Evolutionary conservation across 2,888 invertebrate genomes (phyloP).

Genomic region (Amblyjoppa fuscipennis): DNA sequence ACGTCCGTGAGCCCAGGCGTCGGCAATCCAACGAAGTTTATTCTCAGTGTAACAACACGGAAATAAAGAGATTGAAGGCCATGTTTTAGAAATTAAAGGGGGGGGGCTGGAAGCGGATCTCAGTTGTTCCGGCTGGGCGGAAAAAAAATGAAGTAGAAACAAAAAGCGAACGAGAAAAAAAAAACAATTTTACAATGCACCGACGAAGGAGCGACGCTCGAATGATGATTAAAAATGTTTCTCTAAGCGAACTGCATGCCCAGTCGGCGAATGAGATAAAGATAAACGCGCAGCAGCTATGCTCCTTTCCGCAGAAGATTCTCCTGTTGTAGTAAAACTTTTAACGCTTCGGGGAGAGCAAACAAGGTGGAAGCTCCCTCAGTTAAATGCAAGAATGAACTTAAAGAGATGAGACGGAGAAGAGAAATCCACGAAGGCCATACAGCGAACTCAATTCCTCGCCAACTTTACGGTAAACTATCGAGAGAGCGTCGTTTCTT

Average conservation of each 20-base stretch:
- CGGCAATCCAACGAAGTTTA: background rate
- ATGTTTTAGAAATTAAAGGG: background rate
- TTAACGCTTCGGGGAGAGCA: slow-evolving; percentile 3
- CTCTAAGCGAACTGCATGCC: background rate
- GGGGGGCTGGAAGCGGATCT: background rate
- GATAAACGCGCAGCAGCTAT: background rate
- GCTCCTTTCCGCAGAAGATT: slow-evolving; percentile 13
- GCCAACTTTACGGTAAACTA: slow-evolving; percentile 41
- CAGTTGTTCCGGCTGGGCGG: background rate
- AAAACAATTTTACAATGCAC: background rate
- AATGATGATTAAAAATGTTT: slow-evolving; percentile 9
- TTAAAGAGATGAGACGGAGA: slow-evolving; percentile 21
- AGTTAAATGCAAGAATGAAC: slow-evolving; percentile 19
- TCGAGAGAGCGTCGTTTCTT: slow-evolving; percentile 15
- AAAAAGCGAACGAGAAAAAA: background rate
- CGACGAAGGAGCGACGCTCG: background rate
- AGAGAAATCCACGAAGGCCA: slow-evolving; percentile 1
- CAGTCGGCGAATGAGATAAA: slow-evolving; percentile 17
- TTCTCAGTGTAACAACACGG: background rate
- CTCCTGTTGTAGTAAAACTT: background rate
- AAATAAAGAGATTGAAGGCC: background rate
- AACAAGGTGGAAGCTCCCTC: slow-evolving; percentile 10
- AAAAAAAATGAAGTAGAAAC: background rate
- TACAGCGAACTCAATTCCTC: slow-evolving; percentile 44
- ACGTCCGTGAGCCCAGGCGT: background rate